A percentile compares a stretch with the other conserved stretches of the same genome.
phyloP scores from a whole-genome alignment of 2,888 invertebrate genomes.

The Spatulosminthurus flaviceps region DNA sequence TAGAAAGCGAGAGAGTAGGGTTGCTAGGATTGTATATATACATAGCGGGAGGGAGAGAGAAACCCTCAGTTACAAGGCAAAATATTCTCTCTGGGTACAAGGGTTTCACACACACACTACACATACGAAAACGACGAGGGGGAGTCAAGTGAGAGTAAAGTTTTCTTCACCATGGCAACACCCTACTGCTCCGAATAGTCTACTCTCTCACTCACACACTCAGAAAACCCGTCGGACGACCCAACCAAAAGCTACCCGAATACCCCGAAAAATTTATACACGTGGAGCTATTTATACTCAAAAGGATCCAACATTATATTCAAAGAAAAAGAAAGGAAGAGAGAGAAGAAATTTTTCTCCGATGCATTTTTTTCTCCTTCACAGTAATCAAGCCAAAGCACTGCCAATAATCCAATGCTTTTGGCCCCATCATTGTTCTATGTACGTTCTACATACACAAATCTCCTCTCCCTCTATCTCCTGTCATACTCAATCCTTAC shows the following conservation, averaged over 20 bases:
- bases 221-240: constrained; percentile 15
- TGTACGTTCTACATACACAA: neutral
- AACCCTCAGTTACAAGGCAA: constrained; percentile 3
- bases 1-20: neutral
- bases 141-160: constrained; percentile 45
- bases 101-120: constrained; percentile 25
- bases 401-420: constrained; percentile 8
- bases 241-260: constrained; percentile 26
- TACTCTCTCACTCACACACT: constrained; percentile 41
- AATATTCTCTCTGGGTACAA: constrained; percentile 28
- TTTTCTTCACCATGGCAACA: constrained; percentile 48
- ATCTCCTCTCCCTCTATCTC: too few species aligned
- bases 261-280: constrained; percentile 47
- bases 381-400: constrained; percentile 33
- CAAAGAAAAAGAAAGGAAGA: constrained; percentile 33
- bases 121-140: constrained; percentile 37
- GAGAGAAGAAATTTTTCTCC: constrained; percentile 34
- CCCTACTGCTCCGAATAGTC: constrained; percentile 50
- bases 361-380: constrained; percentile 40
- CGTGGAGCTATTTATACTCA: constrained; percentile 49
- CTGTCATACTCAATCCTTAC: too few species aligned
- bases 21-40: neutral
- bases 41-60: neutral
- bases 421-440: too few species aligned
- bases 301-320: constrained; percentile 38